Evolutionary conservation across 2,797 vertebrate genomes (phyloP).

Genomic region (Schizothorax lantsangensis): DNA sequence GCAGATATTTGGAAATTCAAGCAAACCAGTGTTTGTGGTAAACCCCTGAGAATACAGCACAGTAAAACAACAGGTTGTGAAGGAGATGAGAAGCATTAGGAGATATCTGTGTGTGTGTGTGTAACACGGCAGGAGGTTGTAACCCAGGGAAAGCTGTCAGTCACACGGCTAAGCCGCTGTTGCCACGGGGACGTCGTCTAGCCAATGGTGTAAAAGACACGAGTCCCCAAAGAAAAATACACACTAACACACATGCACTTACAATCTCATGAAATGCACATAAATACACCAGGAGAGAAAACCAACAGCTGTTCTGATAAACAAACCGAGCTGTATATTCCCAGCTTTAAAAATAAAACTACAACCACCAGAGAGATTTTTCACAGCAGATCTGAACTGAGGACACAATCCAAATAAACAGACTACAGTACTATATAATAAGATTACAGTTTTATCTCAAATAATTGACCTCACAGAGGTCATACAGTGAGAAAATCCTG

Average conservation of each 20-base stretch:
- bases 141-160: constrained; percentile 63
- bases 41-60: background rate
- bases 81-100: constrained; percentile 40
- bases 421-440: background rate
- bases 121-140: constrained; percentile 54
- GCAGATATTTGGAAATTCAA: constrained; percentile 18
- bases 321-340: background rate
- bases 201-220: constrained; percentile 56
- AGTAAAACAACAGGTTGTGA: constrained; percentile 41
- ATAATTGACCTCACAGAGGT: constrained; percentile 10
- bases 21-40: background rate
- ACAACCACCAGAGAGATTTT: background rate
- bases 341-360: constrained; percentile 9
- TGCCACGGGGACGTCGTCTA: constrained; percentile 64
- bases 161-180: constrained; percentile 61
- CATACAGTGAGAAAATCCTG: background rate
- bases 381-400: background rate
- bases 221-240: constrained; percentile 57
- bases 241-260: constrained; percentile 24
- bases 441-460: constrained; percentile 5
- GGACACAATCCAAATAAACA: background rate
- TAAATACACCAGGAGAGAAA: constrained; percentile 31
- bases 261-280: constrained; percentile 34
- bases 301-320: constrained; percentile 5
- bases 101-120: constrained; percentile 26